phyloP scores from a whole-genome alignment of 1,140 invertebrate genomes.

The Anastrepha obliqua region DNA sequence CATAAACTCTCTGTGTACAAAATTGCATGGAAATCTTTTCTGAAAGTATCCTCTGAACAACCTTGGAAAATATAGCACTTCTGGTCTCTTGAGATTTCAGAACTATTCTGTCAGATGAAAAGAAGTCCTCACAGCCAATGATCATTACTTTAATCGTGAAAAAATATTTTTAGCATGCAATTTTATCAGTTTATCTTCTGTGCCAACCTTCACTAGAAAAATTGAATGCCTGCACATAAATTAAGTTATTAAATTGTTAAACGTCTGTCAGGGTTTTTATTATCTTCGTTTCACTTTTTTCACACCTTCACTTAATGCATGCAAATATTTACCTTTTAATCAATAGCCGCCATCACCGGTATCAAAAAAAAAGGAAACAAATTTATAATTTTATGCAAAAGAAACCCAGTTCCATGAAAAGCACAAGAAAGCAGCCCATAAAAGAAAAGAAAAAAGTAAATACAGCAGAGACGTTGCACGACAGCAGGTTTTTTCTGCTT shows the following conservation, averaged over 20 bases:
- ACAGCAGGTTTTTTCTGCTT: neutral
- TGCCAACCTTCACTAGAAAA: too few relatives aligned
- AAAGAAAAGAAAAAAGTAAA: neutral
- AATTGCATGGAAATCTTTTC: too few relatives aligned
- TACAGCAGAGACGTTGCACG: neutral
- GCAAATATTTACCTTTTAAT: conserved; percentile 39
- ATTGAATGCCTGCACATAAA: neutral
- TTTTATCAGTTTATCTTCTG: neutral
- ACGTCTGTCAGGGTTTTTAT: neutral
- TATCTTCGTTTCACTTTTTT: neutral
- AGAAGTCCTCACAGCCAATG: too few relatives aligned
- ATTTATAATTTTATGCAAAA: neutral
- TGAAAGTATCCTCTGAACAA: too few relatives aligned
- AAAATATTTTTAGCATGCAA: neutral
- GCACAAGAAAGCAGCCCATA: neutral
- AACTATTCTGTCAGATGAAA: too few relatives aligned
- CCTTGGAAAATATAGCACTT: too few relatives aligned
- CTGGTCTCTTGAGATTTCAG: too few relatives aligned
- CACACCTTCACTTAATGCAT: neutral
- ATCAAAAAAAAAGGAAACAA: neutral
- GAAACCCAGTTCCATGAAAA: conserved; percentile 1
- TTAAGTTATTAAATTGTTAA: conserved; percentile 34
- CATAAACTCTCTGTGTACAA: too few relatives aligned
- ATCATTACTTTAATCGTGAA: too few relatives aligned
- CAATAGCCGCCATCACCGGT: neutral